Evolutionary conservation across 2,797 vertebrate genomes (phyloP).

Genomic region (Acanthornis magna): DNA sequence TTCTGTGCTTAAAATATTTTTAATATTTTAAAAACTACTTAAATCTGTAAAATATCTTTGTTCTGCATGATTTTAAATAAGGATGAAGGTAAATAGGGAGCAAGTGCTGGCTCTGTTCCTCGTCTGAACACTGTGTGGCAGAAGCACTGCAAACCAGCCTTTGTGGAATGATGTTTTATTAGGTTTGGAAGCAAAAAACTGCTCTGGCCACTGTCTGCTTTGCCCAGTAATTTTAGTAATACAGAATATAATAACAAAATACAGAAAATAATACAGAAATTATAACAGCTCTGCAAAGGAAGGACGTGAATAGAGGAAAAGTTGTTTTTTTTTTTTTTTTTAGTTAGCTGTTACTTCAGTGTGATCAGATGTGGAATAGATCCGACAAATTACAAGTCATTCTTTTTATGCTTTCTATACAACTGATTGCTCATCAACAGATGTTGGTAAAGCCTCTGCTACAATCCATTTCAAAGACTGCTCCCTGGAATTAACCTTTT

Average conservation of each 20-base stretch:
- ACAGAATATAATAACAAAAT: neutral
- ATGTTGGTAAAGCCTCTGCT: neutral
- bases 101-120: neutral
- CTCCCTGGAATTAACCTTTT: neutral
- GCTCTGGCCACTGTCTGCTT: neutral
- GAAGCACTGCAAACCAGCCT: neutral
- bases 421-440: neutral
- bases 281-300: neutral
- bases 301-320: neutral
- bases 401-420: neutral
- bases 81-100: neutral
- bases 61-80: neutral
- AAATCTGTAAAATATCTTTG: neutral
- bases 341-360: neutral
- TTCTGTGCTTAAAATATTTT: neutral
- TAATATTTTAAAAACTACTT: neutral
- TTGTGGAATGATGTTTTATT: neutral
- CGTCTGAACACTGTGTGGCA: conserved; percentile 51
- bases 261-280: neutral
- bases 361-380: neutral
- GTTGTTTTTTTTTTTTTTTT: no score
- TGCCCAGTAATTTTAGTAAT: neutral
- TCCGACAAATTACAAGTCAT: neutral
- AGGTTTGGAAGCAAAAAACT: neutral
- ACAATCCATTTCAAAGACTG: neutral